phyloP scores from a whole-genome alignment of 2,797 vertebrate species.

The Lithobates pipiens region DNA sequence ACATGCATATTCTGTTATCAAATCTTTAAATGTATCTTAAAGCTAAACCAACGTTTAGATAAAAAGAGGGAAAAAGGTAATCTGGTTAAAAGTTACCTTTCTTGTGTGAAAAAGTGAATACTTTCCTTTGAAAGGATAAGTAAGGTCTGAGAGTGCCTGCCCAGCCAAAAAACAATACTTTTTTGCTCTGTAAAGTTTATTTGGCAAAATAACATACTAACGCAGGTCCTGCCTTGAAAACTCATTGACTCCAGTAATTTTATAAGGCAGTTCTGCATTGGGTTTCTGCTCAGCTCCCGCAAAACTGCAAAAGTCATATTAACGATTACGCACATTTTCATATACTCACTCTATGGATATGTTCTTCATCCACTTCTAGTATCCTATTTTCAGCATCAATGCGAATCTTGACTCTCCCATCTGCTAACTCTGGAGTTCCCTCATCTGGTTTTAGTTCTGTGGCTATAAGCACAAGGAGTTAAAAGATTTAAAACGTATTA shows the following conservation, averaged over 20 bases:
- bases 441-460: constrained; percentile 92
- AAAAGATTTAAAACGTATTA: neutral
- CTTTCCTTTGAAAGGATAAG: neutral
- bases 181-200: neutral
- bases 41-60: neutral
- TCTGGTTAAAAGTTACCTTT: neutral
- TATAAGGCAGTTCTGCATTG: neutral
- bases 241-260: neutral
- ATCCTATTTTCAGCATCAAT: constrained; percentile 77
- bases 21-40: neutral
- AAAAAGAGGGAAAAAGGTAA: neutral
- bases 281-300: neutral
- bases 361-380: constrained; percentile 81
- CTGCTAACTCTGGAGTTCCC: constrained; percentile 86
- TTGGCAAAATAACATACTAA: neutral
- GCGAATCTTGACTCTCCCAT: constrained; percentile 82
- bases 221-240: neutral
- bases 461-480: constrained; percentile 72
- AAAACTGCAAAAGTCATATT: no score
- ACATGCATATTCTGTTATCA: neutral
- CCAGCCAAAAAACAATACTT: neutral
- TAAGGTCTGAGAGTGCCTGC: neutral
- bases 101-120: neutral
- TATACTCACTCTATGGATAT: constrained; percentile 82
- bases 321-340: neutral